phyloP scores from a whole-genome alignment of 2,797 vertebrate genomes.

The Morus bassanus region DNA sequence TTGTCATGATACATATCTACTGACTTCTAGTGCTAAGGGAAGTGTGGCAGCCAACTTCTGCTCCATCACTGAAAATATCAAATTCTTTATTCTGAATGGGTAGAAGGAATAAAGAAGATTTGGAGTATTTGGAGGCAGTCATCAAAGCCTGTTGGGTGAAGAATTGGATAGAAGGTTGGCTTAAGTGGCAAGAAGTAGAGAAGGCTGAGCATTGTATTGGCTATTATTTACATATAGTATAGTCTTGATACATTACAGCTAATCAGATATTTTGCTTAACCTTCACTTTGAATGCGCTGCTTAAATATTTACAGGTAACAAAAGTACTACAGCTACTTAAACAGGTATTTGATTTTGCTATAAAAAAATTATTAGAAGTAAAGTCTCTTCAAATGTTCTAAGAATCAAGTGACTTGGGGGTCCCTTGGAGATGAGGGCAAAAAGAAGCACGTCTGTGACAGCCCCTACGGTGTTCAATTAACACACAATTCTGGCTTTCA shows the following conservation, averaged over 20 bases:
- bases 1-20: fast-evolving
- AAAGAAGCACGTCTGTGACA: background rate
- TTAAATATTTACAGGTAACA: background rate
- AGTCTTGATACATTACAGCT: background rate
- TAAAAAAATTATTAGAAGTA: background rate
- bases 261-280: background rate
- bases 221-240: background rate
- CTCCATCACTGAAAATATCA: background rate
- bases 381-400: background rate
- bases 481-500: too few relatives aligned
- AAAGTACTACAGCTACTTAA: background rate
- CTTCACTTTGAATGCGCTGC: background rate
- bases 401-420: background rate
- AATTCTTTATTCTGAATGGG: background rate
- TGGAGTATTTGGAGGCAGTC: background rate
- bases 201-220: background rate
- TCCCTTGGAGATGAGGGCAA: background rate
- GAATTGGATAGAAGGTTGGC: background rate
- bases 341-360: background rate
- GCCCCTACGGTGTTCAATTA: fast-evolving
- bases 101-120: background rate
- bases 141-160: background rate
- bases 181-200: background rate
- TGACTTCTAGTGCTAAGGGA: background rate
- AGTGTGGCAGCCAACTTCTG: background rate